Percentiles rank a stretch among this genome's conserved stretches.
Conservation (phyloP, 2,888 invertebrate species). For the Dryomyza anilis region DNA sequence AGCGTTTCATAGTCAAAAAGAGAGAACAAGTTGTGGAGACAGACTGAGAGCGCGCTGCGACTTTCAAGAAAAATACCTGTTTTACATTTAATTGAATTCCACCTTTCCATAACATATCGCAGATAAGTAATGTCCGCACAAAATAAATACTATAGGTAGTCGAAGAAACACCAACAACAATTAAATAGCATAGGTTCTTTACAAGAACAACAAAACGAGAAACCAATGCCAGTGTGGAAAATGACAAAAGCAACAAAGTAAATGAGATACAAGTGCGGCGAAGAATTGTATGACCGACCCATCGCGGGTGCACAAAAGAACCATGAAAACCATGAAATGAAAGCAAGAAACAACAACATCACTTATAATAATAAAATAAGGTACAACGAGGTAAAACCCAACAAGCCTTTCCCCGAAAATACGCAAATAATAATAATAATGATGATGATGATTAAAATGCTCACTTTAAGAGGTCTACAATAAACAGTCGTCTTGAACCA, state of each 20-base stretch:
- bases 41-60: slow-evolving; percentile 19
- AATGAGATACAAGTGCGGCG: slow-evolving; percentile 27
- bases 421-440: no score
- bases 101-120: slow-evolving; percentile 29
- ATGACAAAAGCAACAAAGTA: slow-evolving; percentile 15
- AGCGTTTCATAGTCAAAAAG: background rate
- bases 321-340: slow-evolving; percentile 6
- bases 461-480: no score
- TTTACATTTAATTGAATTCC: slow-evolving; percentile 33
- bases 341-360: background rate
- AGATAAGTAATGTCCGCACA: slow-evolving; percentile 19
- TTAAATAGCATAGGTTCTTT: no score
- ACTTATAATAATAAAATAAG: no score
- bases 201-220: background rate
- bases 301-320: slow-evolving; percentile 8
- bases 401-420: no score
- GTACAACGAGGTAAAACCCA: no score
- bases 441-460: no score
- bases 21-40: background rate
- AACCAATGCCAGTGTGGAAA: slow-evolving; percentile 8
- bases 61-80: slow-evolving; percentile 35
- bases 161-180: slow-evolving; percentile 6
- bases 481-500: no score
- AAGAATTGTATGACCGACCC: slow-evolving; percentile 25
- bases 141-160: slow-evolving; percentile 18